Conservation (phyloP, 1,140 invertebrate species). For the fruit fly (Drosophila melanogaster) region Release_6_plus_ISO1_MT NC_004354.4:17957001-17957500, state of each 20-base stretch:
- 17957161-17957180: slow-evolving; percentile 25
- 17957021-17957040: not conserved
- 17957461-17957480: not conserved
- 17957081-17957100: slow-evolving; percentile 26
- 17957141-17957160: slow-evolving; percentile 66
- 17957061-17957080: slow-evolving; percentile 39
- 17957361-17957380: not conserved
- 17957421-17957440: too few species aligned
- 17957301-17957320: too few species aligned
- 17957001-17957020: not conserved
- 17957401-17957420: too few species aligned
- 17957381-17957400: too few species aligned
- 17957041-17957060: slow-evolving; percentile 40
- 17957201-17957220: not conserved
- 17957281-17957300: too few species aligned
- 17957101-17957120: slow-evolving; percentile 32
- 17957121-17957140: slow-evolving; percentile 55
- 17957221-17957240: not conserved
- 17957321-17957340: too few species aligned
- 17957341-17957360: too few species aligned
- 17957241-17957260: too few species aligned
- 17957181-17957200: slow-evolving; percentile 31
- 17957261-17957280: too few species aligned
- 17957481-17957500: not conserved
- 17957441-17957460: not conserved